Evolutionary conservation across 1,140 invertebrate genomes (phyloP), one percentile per base, ranked within the genome.

Genomic region (Bemisia tabaci): DNA sequence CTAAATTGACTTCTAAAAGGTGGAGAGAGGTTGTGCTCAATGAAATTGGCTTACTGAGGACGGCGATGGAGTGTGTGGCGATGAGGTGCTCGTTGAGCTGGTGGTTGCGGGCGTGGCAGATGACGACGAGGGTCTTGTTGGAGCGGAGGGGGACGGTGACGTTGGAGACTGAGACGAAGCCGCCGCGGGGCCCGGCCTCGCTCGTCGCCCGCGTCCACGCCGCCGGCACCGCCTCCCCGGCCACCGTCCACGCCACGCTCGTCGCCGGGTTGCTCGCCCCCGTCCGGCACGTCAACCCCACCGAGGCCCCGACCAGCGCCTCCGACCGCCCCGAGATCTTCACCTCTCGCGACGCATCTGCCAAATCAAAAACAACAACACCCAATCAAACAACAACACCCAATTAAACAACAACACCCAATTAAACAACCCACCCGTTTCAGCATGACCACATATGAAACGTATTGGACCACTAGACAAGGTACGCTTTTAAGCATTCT

Each of bases 31-130:
- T n/a, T n/a, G n/a, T n/a, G n/a, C n/a, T n/a, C n/a, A n/a, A n/a
- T n/a, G n/a, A n/a, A n/a, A n/a, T n/a, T n/a, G n/a, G n/a, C 92
- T 92, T 85, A 97, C 94, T 93, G 71, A 96, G 80, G 59, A 97
- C 90, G 73, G 90, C 92, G 74, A 97, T 89, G 12, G 88, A 94
- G 73, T 94, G 90, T 0, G 91, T 92, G 68, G 88, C 86, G 1
- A 92, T 86, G 12, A 94, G 89, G 69, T 90, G 93, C 74, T 93
- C 90, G 0, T 89, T 90, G 1, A 94, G 82, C 70, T 91, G 88
- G 72, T 84, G 85, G 76, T 94, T 94, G 63, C 91, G 81, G 0
- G 89, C 92, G 73, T 94, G 90, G 76, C 93, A 95, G 62, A 92
- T 87, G 68, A 94, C 88, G 62, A 91, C 87, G 67, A 94, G 82